Evolutionary conservation across 2,797 vertebrate genomes (phyloP), one percentile per base, ranked within the genome.

Genomic region (Channa striata): DNA sequence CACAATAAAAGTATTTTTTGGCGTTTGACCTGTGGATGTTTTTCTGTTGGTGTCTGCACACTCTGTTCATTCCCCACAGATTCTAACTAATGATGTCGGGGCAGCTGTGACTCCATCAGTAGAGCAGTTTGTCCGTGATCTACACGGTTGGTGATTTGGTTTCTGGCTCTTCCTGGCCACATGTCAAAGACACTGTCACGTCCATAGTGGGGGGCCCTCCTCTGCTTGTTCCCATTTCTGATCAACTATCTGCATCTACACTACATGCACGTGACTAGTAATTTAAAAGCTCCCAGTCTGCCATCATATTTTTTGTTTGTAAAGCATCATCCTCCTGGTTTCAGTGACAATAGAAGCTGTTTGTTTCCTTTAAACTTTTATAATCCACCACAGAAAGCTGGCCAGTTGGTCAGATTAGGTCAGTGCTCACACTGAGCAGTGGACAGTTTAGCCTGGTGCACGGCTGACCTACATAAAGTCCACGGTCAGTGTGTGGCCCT

Each of bases 351-450:
- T 5, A 77, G 53, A 77, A 72, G 79, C 76, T 70, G 74, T 73
- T 79, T 66, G 11, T 47, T 81, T 67, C 43, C 36, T 40, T 54
- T 69, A 72, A 78, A 69, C 30, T 4, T 61, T 37, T 68, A 53
- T 81, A 74, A 83, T 83, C 74, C 67, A 39, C 57, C 76, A 63
- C 12, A 66, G 75, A 83, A 83, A 86, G 80, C 74, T 78, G 79
- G 59, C 42, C 47, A 59, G 66, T 14, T n/a, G 64, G 75, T 69
- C 57, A 77, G 83, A 89, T 89, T 80, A 90, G 54, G 65, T 65
- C 3, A 1, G 30, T 63, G 74, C 46, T 63, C 34, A 17, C 62
- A 53, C 30, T 54, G 62, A 78, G 49, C 74, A 13, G 52, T 30
- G 44, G 60, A 64, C 52, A 49, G 60, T 68, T 49, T 80, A 73